phyloP scores from a whole-genome alignment of 2,797 vertebrate species.

The Vultur gryphus region DNA sequence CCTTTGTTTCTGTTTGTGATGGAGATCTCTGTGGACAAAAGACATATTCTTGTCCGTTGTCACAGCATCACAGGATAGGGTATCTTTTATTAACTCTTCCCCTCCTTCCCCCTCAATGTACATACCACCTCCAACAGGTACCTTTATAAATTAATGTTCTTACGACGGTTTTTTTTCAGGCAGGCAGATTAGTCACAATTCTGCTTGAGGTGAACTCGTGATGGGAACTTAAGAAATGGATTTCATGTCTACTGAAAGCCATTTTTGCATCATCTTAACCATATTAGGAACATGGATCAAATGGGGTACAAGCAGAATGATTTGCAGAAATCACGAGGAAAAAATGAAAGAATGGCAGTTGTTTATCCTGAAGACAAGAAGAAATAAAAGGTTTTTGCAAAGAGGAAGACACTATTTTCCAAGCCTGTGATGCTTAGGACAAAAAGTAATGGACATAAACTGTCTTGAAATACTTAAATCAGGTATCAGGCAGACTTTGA shows the following conservation, averaged over 20 bases:
- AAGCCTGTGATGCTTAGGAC: neutral
- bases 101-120: neutral
- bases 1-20: neutral
- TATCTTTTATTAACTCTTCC: neutral
- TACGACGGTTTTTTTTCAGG: fast-evolving
- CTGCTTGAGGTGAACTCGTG: neutral
- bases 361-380: neutral
- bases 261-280: neutral
- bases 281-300: neutral
- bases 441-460: neutral
- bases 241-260: neutral
- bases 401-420: neutral
- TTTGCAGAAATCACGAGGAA: neutral
- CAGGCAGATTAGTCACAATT: neutral
- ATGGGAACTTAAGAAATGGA: neutral
- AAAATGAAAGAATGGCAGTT: neutral
- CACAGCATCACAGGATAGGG: neutral
- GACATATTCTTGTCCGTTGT: neutral
- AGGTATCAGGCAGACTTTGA: neutral
- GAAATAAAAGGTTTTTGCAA: neutral
- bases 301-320: neutral
- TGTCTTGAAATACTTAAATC: neutral
- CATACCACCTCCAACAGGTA: neutral
- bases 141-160: neutral
- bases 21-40: neutral